Evolutionary conservation across 1,140 invertebrate species (phyloP).

Genomic region (Trachymyrmex septentrionalis): DNA sequence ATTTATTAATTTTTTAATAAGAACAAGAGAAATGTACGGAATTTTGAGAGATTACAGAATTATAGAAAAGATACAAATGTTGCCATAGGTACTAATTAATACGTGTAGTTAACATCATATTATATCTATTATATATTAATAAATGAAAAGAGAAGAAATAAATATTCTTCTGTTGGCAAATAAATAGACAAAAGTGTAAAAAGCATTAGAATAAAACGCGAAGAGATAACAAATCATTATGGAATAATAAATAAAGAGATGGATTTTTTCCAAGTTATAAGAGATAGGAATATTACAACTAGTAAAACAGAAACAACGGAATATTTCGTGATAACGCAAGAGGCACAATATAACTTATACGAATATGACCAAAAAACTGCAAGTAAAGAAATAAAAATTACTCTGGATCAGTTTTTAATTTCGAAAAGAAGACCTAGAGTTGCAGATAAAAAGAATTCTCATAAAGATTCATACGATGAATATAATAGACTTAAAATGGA

Average conservation of each 20-base stretch:
- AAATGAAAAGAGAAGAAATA: neutral
- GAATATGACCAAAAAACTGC: conserved; percentile 28
- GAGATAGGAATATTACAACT: neutral
- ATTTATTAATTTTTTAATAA: neutral
- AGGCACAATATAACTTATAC: conserved; percentile 19
- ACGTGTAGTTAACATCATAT: neutral
- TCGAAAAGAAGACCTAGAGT: neutral
- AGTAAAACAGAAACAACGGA: neutral
- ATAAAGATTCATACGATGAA: conserved; percentile 72
- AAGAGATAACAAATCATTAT: conserved; percentile 18
- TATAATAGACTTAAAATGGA: conserved; percentile 78
- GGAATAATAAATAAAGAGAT: conserved; percentile 1
- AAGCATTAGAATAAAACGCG: conserved; percentile 26
- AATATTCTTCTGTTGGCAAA: conserved; percentile 19
- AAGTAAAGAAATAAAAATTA: neutral
- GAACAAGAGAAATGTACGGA: neutral
- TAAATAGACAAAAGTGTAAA: conserved; percentile 28
- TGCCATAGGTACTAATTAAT: conserved; percentile 14
- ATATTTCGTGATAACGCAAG: neutral
- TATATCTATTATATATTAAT: neutral
- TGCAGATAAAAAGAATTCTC: conserved; percentile 22
- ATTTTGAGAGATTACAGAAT: neutral
- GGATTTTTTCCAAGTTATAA: conserved; percentile 50
- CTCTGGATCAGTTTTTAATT: neutral
- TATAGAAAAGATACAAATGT: conserved; percentile 5